Evolutionary conservation across 2,113 vertebrate genomes (phyloP).

Genomic region (Chionodraco myersi): DNA sequence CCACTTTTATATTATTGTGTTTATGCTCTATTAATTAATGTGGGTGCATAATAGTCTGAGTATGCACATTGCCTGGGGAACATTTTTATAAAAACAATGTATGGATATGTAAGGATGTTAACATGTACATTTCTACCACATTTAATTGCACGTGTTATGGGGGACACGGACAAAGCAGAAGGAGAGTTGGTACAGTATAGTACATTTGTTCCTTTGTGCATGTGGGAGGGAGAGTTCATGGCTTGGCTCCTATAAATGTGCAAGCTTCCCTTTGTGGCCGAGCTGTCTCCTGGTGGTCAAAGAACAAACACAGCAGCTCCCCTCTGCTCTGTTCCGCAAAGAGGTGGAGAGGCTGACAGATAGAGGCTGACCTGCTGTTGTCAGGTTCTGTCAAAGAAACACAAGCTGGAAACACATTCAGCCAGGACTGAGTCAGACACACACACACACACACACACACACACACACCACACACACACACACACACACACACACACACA

Average conservation of each 20-base stretch:
- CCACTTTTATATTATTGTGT: too few relatives aligned
- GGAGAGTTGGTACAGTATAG: not conserved
- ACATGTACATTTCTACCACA: too few relatives aligned
- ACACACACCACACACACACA: too few relatives aligned
- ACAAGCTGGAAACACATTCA: conserved; percentile 49
- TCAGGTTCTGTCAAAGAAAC: conserved; percentile 64
- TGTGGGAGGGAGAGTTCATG: conserved; percentile 7
- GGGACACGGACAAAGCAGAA: conserved; percentile 1
- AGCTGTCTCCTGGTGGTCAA: conserved; percentile 51
- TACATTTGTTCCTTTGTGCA: conserved; percentile 2
- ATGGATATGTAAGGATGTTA: too few relatives aligned
- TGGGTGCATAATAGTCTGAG: not conserved
- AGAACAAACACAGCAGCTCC: conserved; percentile 63
- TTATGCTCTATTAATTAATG: too few relatives aligned
- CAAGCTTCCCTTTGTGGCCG: conserved; percentile 37
- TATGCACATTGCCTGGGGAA: not conserved
- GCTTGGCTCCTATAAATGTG: conserved; percentile 38
- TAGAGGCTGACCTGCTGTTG: conserved; percentile 65
- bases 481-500: too few relatives aligned
- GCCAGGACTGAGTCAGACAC: conserved; percentile 43
- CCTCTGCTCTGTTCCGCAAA: conserved; percentile 43
- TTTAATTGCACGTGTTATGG: too few relatives aligned
- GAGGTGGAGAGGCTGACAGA: conserved; percentile 60
- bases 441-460: not conserved
- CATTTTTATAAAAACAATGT: not conserved